Percentiles rank a stretch among this genome's conserved stretches.
phyloP scores from a whole-genome alignment of 1,140 invertebrate species.

The Listronotus bonariensis region DNA sequence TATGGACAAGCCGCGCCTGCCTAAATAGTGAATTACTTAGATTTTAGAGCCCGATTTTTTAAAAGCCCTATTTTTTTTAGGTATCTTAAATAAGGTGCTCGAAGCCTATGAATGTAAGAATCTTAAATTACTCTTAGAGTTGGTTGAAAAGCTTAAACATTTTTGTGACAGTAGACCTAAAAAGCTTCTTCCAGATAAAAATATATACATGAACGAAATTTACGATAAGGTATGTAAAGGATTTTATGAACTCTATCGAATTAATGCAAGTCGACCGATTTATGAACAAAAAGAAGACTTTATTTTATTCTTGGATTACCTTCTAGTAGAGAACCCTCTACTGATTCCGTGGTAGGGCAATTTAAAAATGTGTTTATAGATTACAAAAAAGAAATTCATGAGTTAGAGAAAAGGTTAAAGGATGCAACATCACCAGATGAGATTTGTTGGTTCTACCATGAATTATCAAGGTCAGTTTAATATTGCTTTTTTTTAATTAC shows the following conservation, averaged over 20 bases:
- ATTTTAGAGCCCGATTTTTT: too few relatives aligned
- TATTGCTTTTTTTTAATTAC: background rate
- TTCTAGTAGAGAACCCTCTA: conserved; percentile 45
- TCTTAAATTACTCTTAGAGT: conserved; percentile 45
- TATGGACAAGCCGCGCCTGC: too few relatives aligned
- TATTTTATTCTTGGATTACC: conserved; percentile 46
- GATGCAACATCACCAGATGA: conserved; percentile 45
- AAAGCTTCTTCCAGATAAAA: conserved; percentile 46
- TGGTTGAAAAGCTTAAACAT: conserved; percentile 56
- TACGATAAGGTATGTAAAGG: conserved; percentile 45
- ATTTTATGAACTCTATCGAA: conserved; percentile 45
- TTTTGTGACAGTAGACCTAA: conserved; percentile 49
- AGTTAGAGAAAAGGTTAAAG: conserved; percentile 43
- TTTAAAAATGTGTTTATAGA: conserved; percentile 46
- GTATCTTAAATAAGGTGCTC: conserved; percentile 55
- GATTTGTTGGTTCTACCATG: conserved; percentile 60
- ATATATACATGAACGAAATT: conserved; percentile 44
- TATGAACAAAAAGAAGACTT: conserved; percentile 46
- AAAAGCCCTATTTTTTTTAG: too few relatives aligned
- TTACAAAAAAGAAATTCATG: conserved; percentile 47
- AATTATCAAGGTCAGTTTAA: conserved; percentile 53
- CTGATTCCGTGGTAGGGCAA: conserved; percentile 49
- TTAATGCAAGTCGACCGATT: conserved; percentile 41
- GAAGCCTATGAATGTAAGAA: conserved; percentile 55
- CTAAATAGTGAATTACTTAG: too few relatives aligned